A percentile compares a stretch with the other conserved stretches of the same genome.
phyloP scores from a whole-genome alignment of 2,113 vertebrate species.

The Thryonomys swinderianus region DNA sequence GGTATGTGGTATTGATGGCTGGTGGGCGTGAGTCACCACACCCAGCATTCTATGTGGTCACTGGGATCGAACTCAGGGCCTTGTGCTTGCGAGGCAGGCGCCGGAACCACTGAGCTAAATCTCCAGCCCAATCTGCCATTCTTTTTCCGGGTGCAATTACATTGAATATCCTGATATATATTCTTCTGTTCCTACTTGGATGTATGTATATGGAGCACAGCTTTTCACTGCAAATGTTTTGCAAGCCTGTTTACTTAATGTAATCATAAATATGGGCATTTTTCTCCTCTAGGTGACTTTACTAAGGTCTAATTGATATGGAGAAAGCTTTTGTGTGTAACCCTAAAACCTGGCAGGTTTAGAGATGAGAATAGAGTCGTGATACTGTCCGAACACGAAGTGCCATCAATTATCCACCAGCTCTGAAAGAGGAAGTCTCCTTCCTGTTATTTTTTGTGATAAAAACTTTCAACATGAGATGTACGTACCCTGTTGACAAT shows the following conservation, averaged over 20 bases:
- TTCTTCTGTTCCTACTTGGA: not conserved
- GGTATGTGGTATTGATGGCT: too few relatives aligned
- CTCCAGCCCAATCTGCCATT: too few relatives aligned
- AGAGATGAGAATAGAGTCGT: not conserved
- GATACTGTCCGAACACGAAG: not conserved
- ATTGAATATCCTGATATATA: not conserved
- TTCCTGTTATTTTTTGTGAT: not conserved
- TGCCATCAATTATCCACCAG: not conserved
- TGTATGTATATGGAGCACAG: not conserved
- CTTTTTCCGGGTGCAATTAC: not conserved
- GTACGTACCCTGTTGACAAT: not conserved
- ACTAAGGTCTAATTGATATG: not conserved
- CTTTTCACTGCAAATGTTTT: not conserved
- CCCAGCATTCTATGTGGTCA: too few relatives aligned
- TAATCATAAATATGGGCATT: not conserved
- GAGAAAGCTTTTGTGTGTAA: not conserved
- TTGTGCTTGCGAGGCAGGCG: too few relatives aligned
- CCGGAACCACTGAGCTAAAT: too few relatives aligned
- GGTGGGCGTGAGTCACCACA: too few relatives aligned
- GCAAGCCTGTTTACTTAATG: not conserved
- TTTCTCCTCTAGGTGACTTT: not conserved
- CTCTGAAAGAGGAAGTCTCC: not conserved
- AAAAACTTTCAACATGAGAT: not conserved
- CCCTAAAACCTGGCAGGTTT: not conserved
- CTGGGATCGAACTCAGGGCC: too few relatives aligned